Base-by-base conservation (phyloP, 2,113 vertebrate genomes). In the Anarrhichthys ocellatus region DNA sequence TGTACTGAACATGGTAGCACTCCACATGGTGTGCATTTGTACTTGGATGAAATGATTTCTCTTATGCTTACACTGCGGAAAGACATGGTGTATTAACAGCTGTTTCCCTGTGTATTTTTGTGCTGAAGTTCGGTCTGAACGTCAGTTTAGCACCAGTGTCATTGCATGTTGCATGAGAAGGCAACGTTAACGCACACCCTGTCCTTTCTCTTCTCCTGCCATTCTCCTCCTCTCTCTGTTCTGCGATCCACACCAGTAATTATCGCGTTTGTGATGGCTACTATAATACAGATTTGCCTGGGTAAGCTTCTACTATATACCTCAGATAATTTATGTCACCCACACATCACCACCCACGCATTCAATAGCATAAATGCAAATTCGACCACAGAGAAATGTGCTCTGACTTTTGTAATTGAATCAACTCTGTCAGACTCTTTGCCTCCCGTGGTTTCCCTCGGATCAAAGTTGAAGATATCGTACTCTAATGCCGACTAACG, bases 271-370 rank as follows among this genome's bases (percentile, higher is more conserved):
- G 98, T 96, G 98, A 99, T 90, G 98, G 98, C 96, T 99, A 99
- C 97, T 99, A 99, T 99, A 99, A 99, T 98, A 99, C 98, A 94
- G 98, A 99, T 98, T 99, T 99, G 96, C 98, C 98, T 93, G 97
- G 98, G 98, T 99, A 99, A 99, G 98, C 96, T 95, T 96, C 94
- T 96, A 95, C 94, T 94, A 93, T 95, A 94, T 94, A 96, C 96
- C 95, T 96, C 95, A 94, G 94, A 95, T 92, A 92, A 73, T 82
- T 82, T 82, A 72, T 81, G 82, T 82, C 75, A 77, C 65, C 78
- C 85, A 84, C 87, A 90, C 73, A 70, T 18, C 84, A 90, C 73
- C 80, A 86, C 84, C 77, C 78, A 90, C 85, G 7, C 70, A 82
- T 20, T 27, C 48, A 82, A 64, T 64, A 32, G 66, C 62, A 78